A percentile compares a stretch with the other conserved stretches of the same genome.
Conservation (phyloP, 1,140 invertebrate species). For the Zeugodacus cucurbitae region DNA sequence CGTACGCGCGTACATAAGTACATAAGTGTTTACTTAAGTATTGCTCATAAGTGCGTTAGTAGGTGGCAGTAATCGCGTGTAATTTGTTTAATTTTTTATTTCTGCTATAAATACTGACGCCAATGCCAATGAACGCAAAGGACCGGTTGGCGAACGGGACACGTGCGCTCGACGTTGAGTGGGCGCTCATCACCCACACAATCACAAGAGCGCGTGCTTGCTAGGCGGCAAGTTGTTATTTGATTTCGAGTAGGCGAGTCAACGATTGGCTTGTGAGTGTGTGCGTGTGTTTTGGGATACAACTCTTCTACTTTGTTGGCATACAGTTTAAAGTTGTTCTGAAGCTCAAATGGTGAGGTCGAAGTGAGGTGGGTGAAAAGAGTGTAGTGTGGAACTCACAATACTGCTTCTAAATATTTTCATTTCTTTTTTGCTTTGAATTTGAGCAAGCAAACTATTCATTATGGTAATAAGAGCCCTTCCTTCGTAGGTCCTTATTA, state of each 20-base stretch:
- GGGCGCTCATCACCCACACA: not conserved
- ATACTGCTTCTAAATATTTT: too few species aligned
- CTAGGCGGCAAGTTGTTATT: not conserved
- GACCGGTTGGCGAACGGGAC: not conserved
- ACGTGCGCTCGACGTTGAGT: not conserved
- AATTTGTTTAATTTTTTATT: conserved; percentile 1
- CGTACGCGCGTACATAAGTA: not conserved
- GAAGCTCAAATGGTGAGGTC: too few species aligned
- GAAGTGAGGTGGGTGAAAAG: too few species aligned
- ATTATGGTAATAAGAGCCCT: too few species aligned
- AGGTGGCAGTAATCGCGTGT: not conserved
- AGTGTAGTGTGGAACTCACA: too few species aligned
- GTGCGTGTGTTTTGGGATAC: too few species aligned
- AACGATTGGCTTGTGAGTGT: not conserved
- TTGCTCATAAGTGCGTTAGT: not conserved
- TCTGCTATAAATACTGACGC: not conserved
- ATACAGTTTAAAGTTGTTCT: too few species aligned
- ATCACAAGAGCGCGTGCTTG: not conserved
- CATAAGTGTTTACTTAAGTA: not conserved
- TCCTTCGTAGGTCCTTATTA: too few species aligned
- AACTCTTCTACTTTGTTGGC: too few species aligned
- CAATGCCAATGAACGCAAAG: not conserved
- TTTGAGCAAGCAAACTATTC: too few species aligned
- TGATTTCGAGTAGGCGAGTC: not conserved
- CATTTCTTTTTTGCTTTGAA: too few species aligned